Conservation (phyloP, 2,113 vertebrate genomes). For the Sapajus apella region DNA sequence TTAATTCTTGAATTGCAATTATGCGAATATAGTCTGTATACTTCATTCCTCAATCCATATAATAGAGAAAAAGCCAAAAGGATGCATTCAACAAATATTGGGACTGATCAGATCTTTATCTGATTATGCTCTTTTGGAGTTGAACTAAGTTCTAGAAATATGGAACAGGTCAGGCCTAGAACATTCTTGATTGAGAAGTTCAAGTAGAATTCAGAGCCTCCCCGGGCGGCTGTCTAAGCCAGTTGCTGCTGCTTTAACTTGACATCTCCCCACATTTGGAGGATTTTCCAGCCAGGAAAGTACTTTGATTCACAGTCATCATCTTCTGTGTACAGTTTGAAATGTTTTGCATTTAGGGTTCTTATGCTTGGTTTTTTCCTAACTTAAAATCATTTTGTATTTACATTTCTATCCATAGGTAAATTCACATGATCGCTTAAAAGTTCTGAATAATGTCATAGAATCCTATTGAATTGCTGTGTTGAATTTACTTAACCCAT, state of each 20-base stretch:
- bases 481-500: neutral
- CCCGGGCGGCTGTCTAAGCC: neutral
- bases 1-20: conserved; percentile 24
- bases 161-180: neutral
- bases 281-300: neutral
- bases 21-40: neutral
- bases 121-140: conserved; percentile 11
- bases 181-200: neutral
- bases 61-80: conserved; percentile 24
- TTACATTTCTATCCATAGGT: neutral
- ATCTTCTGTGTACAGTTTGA: neutral
- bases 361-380: neutral
- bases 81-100: neutral
- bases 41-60: neutral
- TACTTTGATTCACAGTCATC: neutral
- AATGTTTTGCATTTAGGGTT: neutral
- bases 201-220: neutral
- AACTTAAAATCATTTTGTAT: neutral
- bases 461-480: neutral
- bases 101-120: neutral
- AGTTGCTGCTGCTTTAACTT: neutral
- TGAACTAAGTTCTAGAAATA: conserved; percentile 28
- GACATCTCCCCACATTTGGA: neutral
- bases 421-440: neutral
- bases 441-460: neutral